A percentile compares a stretch with the other conserved stretches of the same genome.
Conservation (phyloP, 2,888 invertebrate genomes). For the Liodrosophila aerea region DNA sequence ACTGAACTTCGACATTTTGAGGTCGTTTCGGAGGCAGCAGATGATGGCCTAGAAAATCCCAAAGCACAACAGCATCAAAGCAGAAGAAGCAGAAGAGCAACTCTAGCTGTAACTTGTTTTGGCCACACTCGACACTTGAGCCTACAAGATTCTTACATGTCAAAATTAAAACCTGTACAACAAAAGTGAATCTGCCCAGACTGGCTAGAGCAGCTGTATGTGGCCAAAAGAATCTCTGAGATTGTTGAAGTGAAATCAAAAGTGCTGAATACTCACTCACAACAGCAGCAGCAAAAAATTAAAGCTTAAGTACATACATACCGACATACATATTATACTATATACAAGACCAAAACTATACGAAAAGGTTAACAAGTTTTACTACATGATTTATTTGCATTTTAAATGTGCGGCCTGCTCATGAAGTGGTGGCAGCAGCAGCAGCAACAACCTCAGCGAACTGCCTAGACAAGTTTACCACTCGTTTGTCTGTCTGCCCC, state of each 20-base stretch:
- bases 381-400: conserved; percentile 78
- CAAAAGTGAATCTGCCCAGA: conserved; percentile 71
- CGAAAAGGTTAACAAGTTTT: conserved; percentile 81
- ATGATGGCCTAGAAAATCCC: conserved; percentile 61
- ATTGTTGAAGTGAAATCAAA: conserved; percentile 71
- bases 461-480: conserved; percentile 63
- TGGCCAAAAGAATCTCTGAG: conserved; percentile 43
- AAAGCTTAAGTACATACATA: conserved; percentile 10
- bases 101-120: conserved; percentile 64
- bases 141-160: conserved; percentile 67
- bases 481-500: conserved; percentile 8
- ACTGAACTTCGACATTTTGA: conserved; percentile 72
- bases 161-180: conserved; percentile 58
- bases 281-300: conserved; percentile 33
- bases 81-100: conserved; percentile 11
- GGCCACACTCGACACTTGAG: conserved; percentile 54
- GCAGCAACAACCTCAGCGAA: conserved; percentile 21
- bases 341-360: conserved; percentile 45
- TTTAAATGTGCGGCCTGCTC: conserved; percentile 65
- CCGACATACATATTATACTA: conserved; percentile 5
- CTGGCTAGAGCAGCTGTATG: conserved; percentile 7
- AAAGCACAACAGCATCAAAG: conserved; percentile 24
- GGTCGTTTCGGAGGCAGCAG: conserved; percentile 40
- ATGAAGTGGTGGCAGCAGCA: conserved; percentile 40
- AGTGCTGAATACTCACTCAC: conserved; percentile 63